These are phyloP conservation scores for Ceratina calcarata DNA, from an alignment of 1,140 invertebrate species.

Conservation along the genomic window DNA sequence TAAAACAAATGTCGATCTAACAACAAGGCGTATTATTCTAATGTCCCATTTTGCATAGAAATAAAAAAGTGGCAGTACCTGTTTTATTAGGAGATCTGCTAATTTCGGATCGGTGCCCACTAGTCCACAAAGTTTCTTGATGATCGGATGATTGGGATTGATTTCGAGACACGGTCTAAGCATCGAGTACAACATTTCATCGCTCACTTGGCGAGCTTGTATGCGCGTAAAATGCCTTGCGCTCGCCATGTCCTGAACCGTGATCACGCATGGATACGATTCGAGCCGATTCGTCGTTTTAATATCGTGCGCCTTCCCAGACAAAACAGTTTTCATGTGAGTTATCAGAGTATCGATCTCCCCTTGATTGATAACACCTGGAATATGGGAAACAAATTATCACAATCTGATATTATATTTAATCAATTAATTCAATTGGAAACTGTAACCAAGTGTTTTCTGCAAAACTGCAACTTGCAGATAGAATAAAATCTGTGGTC, in stretches of 20 bases:
- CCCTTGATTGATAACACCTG: constrained; percentile 84
- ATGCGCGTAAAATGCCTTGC: constrained; percentile 96
- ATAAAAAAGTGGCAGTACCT: constrained; percentile 82
- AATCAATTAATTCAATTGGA: constrained; percentile 27
- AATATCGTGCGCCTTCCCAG: constrained; percentile 89
- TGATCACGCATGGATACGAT: constrained; percentile 95
- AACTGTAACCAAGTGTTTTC: not conserved
- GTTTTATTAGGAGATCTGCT: constrained; percentile 91
- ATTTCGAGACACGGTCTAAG: constrained; percentile 96
- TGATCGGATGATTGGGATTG: constrained; percentile 95
- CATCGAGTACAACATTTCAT: constrained; percentile 92
- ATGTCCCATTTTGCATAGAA: not conserved
- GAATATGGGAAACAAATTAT: constrained; percentile 77
- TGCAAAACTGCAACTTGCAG: too few species aligned
- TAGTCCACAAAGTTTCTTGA: constrained; percentile 92
- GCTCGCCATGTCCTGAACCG: constrained; percentile 97
- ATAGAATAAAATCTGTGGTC: too few species aligned
- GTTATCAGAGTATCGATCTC: constrained; percentile 89
- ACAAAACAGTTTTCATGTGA: constrained; percentile 88
- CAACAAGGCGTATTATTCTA: too few species aligned
- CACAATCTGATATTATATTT: constrained; percentile 42
- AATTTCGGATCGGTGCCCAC: constrained; percentile 88
- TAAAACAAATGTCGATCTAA: too few species aligned
- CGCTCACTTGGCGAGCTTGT: constrained; percentile 90
- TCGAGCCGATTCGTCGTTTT: constrained; percentile 92